Base-by-base conservation (phyloP, 2,797 vertebrate genomes). In the Staurois parvus region DNA sequence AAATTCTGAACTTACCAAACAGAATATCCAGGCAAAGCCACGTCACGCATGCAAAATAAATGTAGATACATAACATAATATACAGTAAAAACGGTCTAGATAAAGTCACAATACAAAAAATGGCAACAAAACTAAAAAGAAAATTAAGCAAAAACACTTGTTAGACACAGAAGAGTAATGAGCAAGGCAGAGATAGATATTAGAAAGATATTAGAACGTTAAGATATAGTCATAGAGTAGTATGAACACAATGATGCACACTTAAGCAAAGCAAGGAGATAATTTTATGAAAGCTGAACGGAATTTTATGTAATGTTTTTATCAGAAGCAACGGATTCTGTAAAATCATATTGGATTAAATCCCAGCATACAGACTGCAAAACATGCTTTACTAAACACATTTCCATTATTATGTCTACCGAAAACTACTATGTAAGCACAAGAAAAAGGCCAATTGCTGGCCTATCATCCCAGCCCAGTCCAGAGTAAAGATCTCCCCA, bases 1-100 rank as follows among this genome's bases (percentile, higher is more conserved):
- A 92, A 93, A 93, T 94, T 97, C 94, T 95, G 93, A 98, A 99
- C 98, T 99, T 99, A 99, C 98, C 98, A 99, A 99, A 95, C 98
- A 98, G 97, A 97, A 99, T 96, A 98, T 97, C 98, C 98, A 97
- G 97, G 97, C 95, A 98, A 98, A 98, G 98, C 97, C 97, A 97
- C 96, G 98, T 97, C 97, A 98, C 95, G 96, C 98, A 99, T 99
- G 98, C 98, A 99, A 94, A 97, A 96, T 95, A 96, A 97, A 97
- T 94, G 92, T 93, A 96, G 94, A 96, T 95, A 95, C 96, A 97
- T 96, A 64, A 97, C 96, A 96, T 97, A 97, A 96, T 97, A 98
- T 95, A 92, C 96, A 96, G 96, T 97, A 95, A 94, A 56, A 94
- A 94, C 9, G 56, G 78, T 78, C 85, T 79, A 85, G 24, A 85